Conservation (phyloP, 2,888 invertebrate genomes). For the Stenichneumon culpator region DNA sequence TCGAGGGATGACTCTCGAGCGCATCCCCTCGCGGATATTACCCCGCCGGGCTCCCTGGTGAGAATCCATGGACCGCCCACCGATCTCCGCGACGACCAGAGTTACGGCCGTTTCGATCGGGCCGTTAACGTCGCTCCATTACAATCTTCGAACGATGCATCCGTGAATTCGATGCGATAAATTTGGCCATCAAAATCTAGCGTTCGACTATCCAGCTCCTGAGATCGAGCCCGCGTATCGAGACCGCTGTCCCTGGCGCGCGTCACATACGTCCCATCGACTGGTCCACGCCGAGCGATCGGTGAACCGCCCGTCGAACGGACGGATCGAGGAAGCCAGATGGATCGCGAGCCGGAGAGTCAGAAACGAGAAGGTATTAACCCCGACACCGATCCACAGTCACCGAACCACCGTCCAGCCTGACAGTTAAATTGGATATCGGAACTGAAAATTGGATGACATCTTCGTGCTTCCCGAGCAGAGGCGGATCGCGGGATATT, state of each 20-base stretch:
- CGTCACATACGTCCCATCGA: slow-evolving; percentile 7
- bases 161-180: slow-evolving; percentile 49
- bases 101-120: slow-evolving; percentile 56
- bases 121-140: slow-evolving; percentile 58
- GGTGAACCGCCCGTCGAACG: neutral
- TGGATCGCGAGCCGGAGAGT: neutral
- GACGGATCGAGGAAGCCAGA: neutral
- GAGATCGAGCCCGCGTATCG: neutral
- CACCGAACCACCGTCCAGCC: neutral
- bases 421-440: slow-evolving; percentile 39
- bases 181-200: slow-evolving; percentile 55
- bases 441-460: slow-evolving; percentile 47
- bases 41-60: neutral
- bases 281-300: neutral
- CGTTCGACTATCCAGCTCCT: slow-evolving; percentile 6
- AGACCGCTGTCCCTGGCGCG: neutral
- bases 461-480: slow-evolving; percentile 29
- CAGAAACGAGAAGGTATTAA: slow-evolving; percentile 18
- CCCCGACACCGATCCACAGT: slow-evolving; percentile 10
- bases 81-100: neutral
- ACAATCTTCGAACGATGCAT: slow-evolving; percentile 54
- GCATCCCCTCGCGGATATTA: slow-evolving; percentile 43
- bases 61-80: neutral
- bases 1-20: slow-evolving; percentile 33
- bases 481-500: neutral